Evolutionary conservation across 2,888 invertebrate species (phyloP).

Genomic region (Proisotoma minuta): DNA sequence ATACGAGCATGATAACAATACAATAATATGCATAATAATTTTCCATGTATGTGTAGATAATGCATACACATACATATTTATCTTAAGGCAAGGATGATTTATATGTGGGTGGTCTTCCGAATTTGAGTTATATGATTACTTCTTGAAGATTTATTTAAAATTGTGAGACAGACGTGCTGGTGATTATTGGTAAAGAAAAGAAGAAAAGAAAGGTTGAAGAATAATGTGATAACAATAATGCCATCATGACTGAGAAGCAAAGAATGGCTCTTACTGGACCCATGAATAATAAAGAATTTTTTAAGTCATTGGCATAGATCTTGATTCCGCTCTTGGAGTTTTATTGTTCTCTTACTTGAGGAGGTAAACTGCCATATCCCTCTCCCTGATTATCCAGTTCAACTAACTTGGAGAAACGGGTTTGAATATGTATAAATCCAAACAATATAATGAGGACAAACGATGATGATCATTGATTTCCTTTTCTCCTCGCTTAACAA

Average conservation of each 20-base stretch:
- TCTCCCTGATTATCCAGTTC: no score
- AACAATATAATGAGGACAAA: no score
- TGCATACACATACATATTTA: no score
- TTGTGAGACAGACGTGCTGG: constrained; percentile 34
- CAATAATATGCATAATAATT: neutral
- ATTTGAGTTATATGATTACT: constrained; percentile 36
- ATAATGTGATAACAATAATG: constrained; percentile 14
- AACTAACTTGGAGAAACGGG: no score
- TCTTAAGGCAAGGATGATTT: constrained; percentile 33
- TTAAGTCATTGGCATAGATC: no score
- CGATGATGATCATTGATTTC: no score
- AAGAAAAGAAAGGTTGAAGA: constrained; percentile 16
- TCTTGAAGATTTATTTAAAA: constrained; percentile 33
- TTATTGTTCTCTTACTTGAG: no score
- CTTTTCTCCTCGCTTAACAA: neutral
- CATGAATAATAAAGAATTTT: constrained; percentile 13
- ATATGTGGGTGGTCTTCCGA: constrained; percentile 40
- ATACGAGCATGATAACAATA: neutral
- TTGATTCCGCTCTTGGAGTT: no score
- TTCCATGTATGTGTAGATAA: neutral
- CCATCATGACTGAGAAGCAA: constrained; percentile 4
- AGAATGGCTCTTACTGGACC: constrained; percentile 11
- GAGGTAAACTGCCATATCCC: no score
- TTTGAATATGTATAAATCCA: no score
- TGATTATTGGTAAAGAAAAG: constrained; percentile 37